phyloP scores from a whole-genome alignment of 2,113 vertebrate species.

The Holacanthus passer region DNA sequence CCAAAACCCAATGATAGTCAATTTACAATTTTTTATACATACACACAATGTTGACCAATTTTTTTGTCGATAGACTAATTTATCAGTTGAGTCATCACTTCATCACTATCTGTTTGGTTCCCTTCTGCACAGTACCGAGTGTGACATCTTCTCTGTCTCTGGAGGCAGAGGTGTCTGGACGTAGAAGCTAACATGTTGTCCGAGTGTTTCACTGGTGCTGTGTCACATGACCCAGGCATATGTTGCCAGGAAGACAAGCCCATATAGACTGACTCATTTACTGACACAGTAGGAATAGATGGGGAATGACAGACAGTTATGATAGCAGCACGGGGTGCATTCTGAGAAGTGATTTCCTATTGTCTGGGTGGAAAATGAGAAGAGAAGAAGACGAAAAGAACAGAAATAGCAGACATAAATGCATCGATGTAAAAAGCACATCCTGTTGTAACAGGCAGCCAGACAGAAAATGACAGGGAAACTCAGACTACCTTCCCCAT shows the following conservation, averaged over 20 bases:
- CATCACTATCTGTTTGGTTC: background rate
- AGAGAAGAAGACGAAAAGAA: background rate
- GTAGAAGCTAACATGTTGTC: background rate
- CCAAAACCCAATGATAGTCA: too few relatives aligned
- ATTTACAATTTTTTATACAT: too few relatives aligned
- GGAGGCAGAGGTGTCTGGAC: background rate
- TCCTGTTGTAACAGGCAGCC: slow-evolving; percentile 29
- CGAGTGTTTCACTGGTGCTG: background rate
- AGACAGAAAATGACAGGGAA: slow-evolving; percentile 64
- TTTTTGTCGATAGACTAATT: background rate
- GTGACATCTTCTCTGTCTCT: background rate
- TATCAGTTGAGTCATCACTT: background rate
- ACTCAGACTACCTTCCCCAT: slow-evolving; percentile 30
- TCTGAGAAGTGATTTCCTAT: slow-evolving; percentile 12
- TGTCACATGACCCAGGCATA: slow-evolving; percentile 1
- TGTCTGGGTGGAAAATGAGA: slow-evolving; percentile 42
- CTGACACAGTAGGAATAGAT: slow-evolving; percentile 3
- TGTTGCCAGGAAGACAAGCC: background rate
- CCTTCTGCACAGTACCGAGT: background rate
- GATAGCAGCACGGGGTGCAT: background rate
- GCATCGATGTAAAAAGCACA: slow-evolving; percentile 23
- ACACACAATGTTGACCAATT: background rate
- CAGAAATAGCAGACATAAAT: slow-evolving; percentile 21
- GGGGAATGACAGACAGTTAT: slow-evolving; percentile 4
- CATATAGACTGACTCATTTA: slow-evolving; percentile 8